A percentile compares a stretch with the other conserved stretches of the same genome.
These are phyloP conservation scores for Lottia scabra DNA, from an alignment of 2,888 invertebrate genomes.

Conservation along the genomic window DNA sequence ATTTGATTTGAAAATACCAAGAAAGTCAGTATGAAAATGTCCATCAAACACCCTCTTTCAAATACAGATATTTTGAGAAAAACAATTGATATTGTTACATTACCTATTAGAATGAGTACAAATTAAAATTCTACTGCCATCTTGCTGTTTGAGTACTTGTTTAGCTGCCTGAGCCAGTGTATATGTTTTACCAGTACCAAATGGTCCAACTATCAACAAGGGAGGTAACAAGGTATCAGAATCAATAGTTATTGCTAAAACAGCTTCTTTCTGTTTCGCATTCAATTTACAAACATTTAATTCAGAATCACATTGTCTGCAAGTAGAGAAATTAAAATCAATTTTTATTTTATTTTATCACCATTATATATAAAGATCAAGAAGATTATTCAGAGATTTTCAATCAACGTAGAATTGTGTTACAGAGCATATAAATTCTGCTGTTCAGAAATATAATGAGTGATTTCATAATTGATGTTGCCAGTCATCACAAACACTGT, in stretches of 20 bases:
- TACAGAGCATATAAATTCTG: too few relatives aligned
- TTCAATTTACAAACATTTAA: conserved; percentile 77
- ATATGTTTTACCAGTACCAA: conserved; percentile 90
- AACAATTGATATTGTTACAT: not conserved
- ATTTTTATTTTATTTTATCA: too few relatives aligned
- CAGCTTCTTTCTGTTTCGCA: conserved; percentile 83
- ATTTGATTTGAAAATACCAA: too few relatives aligned
- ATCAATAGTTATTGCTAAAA: conserved; percentile 78
- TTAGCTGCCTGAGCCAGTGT: conserved; percentile 82
- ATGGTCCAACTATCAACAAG: conserved; percentile 73
- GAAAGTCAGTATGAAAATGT: not conserved
- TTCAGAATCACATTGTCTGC: conserved; percentile 74
- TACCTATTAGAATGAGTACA: conserved; percentile 87
- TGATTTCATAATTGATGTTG: too few relatives aligned
- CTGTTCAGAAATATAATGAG: too few relatives aligned
- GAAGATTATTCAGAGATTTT: too few relatives aligned
- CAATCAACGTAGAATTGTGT: too few relatives aligned
- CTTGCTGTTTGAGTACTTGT: conserved; percentile 75
- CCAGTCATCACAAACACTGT: too few relatives aligned
- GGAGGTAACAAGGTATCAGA: conserved; percentile 54
- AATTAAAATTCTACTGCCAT: conserved; percentile 79
- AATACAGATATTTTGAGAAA: too few relatives aligned
- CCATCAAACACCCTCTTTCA: not conserved
- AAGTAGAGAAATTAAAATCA: not conserved
- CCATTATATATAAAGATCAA: too few relatives aligned